Conservation (phyloP, 2,113 vertebrate species). For the Podarcis raffonei region DNA sequence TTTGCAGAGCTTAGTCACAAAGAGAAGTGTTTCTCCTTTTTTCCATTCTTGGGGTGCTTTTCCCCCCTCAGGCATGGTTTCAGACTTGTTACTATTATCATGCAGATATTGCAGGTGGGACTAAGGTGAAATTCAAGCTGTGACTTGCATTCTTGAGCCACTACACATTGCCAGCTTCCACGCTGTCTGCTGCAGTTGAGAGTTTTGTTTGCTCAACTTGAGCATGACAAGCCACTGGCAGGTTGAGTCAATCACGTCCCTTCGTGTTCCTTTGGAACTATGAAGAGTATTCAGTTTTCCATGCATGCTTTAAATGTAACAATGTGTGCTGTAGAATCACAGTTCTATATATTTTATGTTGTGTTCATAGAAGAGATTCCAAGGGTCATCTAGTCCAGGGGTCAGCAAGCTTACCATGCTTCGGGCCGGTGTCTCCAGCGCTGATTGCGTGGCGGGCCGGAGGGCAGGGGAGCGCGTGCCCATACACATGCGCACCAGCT, state of each 20-base stretch:
- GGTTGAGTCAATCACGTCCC: background rate
- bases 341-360: background rate
- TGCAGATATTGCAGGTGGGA: background rate
- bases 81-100: background rate
- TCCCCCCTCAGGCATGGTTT: no score
- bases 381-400: no score
- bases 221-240: background rate
- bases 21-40: background rate
- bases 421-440: no score
- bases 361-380: no score
- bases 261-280: background rate
- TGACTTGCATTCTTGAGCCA: background rate
- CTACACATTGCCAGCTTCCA: background rate
- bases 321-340: background rate
- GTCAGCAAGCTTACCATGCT: no score
- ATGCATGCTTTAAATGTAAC: background rate
- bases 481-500: no score
- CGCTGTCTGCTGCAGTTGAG: background rate
- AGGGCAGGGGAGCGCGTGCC: no score
- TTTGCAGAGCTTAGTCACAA: background rate
- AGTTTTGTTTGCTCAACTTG: background rate
- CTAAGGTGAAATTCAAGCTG: background rate
- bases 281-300: background rate
- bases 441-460: no score
- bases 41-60: no score